Percentiles rank a stretch among this genome's conserved stretches.
Evolutionary conservation across 2,113 vertebrate species (phyloP).

Genomic region (Toxostoma redivivum): DNA sequence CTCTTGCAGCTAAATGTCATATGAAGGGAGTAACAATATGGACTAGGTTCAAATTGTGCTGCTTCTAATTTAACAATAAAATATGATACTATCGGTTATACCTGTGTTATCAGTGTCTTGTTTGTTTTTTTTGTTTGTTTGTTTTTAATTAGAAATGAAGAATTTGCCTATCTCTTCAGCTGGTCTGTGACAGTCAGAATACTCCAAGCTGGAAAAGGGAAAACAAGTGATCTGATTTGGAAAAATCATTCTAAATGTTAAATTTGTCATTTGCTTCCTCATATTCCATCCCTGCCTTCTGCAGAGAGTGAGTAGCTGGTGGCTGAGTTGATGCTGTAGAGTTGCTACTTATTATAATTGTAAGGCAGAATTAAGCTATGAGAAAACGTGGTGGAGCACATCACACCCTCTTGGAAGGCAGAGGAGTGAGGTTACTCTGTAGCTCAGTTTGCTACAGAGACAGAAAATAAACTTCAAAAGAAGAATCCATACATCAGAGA

Average conservation of each 20-base stretch:
- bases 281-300: not conserved
- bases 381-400: not conserved
- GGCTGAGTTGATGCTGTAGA: not conserved
- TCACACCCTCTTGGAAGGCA: not conserved
- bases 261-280: not conserved
- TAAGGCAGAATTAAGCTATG: not conserved
- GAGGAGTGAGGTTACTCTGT: not conserved
- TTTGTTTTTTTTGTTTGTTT: not conserved
- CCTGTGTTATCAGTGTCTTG: not conserved
- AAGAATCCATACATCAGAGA: not conserved
- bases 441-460: not conserved
- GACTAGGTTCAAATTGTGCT: not conserved
- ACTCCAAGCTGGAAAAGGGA: not conserved
- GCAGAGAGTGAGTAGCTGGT: not conserved
- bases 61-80: not conserved
- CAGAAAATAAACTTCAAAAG: not conserved
- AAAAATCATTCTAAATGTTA: slow-evolving; percentile 2
- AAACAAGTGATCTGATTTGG: not conserved
- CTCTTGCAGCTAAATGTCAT: not conserved
- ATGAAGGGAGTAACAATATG: not conserved
- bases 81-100: not conserved
- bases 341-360: not conserved
- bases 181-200: not conserved
- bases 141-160: not conserved
- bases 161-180: not conserved